These are phyloP conservation scores for Hymenopus coronatus DNA, from an alignment of 2,888 invertebrate species.

Conservation along the genomic window DNA sequence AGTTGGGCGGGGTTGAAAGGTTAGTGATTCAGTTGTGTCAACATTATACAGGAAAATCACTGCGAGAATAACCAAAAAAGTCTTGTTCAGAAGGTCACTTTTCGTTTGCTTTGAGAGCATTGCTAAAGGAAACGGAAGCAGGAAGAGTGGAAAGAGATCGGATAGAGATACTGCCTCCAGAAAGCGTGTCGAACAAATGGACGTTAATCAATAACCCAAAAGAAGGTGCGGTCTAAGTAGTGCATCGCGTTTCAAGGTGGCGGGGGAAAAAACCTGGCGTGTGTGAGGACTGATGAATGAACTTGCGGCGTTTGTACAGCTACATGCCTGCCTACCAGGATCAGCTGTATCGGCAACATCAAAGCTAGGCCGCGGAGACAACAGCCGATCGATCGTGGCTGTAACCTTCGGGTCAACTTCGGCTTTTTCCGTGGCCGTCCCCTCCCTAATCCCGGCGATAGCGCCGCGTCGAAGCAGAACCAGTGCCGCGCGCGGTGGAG, in stretches of 20 bases:
- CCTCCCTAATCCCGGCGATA: not conserved
- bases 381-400: not conserved
- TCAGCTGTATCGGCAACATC: conserved; percentile 1
- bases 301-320: not conserved
- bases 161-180: not conserved
- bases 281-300: not conserved
- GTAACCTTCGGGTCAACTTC: not conserved
- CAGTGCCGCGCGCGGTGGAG: not conserved
- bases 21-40: no score
- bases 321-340: not conserved
- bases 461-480: not conserved
- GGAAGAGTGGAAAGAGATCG: no score
- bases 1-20: no score
- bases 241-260: not conserved
- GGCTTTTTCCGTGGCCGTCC: not conserved
- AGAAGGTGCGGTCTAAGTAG: not conserved
- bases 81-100: no score
- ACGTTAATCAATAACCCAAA: not conserved
- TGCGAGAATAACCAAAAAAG: no score
- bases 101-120: not conserved
- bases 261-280: not conserved
- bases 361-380: not conserved
- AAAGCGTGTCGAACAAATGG: not conserved
- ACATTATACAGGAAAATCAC: no score
- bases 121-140: no score